phyloP scores from a whole-genome alignment of 2,113 vertebrate species.

The Rhodinocichla rosea region DNA sequence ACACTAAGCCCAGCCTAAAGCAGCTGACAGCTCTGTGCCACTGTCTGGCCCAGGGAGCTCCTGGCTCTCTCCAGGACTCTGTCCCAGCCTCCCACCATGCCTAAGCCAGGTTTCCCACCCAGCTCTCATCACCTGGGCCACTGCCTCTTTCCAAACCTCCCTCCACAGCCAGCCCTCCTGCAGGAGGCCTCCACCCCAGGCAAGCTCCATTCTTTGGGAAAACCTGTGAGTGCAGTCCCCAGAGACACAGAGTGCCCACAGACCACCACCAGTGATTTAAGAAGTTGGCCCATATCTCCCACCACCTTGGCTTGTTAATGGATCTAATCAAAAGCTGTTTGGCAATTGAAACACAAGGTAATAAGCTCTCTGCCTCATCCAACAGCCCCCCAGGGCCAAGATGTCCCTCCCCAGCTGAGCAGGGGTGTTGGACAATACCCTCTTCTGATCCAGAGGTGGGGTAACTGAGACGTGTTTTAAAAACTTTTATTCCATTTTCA shows the following conservation, averaged over 20 bases:
- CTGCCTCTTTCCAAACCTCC: background rate
- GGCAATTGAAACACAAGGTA: background rate
- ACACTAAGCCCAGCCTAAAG: background rate
- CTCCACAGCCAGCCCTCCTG: background rate
- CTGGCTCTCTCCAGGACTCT: background rate
- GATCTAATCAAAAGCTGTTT: background rate
- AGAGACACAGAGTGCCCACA: rapidly evolving
- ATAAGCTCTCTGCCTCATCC: background rate
- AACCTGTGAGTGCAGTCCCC: background rate
- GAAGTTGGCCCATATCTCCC: background rate
- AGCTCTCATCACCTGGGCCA: background rate
- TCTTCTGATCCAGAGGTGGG: background rate
- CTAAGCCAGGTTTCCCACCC: background rate
- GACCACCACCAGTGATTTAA: background rate
- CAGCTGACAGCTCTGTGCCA: rapidly evolving
- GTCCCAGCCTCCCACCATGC: background rate
- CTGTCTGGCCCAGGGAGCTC: background rate
- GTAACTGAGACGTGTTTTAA: background rate
- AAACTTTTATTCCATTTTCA: background rate
- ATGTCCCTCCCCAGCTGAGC: background rate
- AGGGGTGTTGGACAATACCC: background rate
- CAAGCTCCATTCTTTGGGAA: background rate
- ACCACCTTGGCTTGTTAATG: background rate
- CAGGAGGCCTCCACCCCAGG: background rate
- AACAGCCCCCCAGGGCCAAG: background rate